Conservation (phyloP, 2,113 vertebrate genomes). For the Peromyscus leucopus region DNA sequence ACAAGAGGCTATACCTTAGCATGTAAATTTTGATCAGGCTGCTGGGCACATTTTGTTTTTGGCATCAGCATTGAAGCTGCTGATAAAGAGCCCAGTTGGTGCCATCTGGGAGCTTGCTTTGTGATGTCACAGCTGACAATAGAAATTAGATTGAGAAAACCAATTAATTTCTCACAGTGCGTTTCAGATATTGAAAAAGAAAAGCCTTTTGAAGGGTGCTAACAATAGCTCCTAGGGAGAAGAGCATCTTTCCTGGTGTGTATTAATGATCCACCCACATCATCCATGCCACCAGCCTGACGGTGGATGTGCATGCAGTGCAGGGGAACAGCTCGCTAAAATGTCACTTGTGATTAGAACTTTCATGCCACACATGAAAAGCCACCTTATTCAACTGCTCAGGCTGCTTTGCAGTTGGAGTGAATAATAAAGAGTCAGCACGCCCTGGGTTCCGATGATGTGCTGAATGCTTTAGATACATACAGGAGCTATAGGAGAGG, state of each 20-base stretch:
- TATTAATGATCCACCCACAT: neutral
- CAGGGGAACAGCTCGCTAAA: neutral
- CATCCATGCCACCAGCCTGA: neutral
- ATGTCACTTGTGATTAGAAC: neutral
- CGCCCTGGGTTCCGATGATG: neutral
- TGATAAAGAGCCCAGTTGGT: neutral
- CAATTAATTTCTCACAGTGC: constrained; percentile 59
- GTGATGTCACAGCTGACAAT: constrained; percentile 63
- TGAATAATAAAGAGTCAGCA: neutral
- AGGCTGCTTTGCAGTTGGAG: neutral
- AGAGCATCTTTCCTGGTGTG: neutral
- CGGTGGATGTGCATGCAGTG: too few species aligned
- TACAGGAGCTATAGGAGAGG: neutral
- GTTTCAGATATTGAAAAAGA: constrained; percentile 36
- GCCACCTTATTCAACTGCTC: neutral
- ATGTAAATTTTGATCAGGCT: neutral
- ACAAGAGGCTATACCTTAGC: constrained; percentile 12
- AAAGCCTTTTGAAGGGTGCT: neutral
- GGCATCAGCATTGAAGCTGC: constrained; percentile 8
- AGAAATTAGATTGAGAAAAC: constrained; percentile 70
- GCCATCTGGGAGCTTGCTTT: constrained; percentile 63
- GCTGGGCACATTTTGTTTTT: neutral
- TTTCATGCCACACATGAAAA: neutral
- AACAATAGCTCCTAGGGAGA: neutral
- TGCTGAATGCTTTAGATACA: neutral